Evolutionary conservation across 2,888 invertebrate genomes (phyloP).

Genomic region (Stramonita haemastoma): DNA sequence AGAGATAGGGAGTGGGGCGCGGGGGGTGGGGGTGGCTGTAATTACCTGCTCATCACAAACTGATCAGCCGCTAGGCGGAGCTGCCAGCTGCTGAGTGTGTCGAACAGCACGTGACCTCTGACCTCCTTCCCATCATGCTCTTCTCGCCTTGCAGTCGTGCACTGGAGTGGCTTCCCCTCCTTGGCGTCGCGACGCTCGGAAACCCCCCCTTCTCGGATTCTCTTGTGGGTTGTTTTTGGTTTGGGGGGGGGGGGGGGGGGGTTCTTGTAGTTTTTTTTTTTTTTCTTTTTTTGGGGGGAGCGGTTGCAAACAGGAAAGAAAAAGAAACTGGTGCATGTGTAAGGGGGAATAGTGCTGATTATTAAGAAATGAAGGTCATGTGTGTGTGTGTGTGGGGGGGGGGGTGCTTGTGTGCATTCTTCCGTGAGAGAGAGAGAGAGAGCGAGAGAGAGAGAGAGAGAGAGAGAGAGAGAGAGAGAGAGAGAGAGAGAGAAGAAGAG

Average conservation of each 20-base stretch:
- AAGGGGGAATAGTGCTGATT: no score
- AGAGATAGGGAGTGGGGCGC: background rate
- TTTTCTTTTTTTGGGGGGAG: no score
- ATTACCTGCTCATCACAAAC: slow-evolving; percentile 21
- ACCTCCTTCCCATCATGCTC: slow-evolving; percentile 27
- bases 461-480: background rate
- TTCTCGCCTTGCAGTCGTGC: slow-evolving; percentile 27
- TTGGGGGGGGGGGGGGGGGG: no score
- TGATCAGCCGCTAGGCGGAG: slow-evolving; percentile 22
- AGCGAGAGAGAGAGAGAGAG: background rate
- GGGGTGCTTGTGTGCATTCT: no score
- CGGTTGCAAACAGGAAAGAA: no score
- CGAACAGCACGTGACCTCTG: slow-evolving; percentile 25
- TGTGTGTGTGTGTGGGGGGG: background rate
- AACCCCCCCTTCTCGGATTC: background rate
- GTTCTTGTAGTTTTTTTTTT: no score
- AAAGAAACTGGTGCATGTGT: no score
- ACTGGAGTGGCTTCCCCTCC: slow-evolving; percentile 13
- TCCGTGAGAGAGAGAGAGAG: background rate
- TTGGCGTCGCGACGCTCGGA: background rate
- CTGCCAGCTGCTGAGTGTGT: slow-evolving; percentile 25
- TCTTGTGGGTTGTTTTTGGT: no score
- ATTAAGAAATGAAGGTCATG: background rate
- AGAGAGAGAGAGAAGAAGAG: background rate
- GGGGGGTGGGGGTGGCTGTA: background rate